These are phyloP conservation scores for Dolichopus griseipennis DNA, from an alignment of 2,888 invertebrate genomes.

Conservation along the genomic window DNA sequence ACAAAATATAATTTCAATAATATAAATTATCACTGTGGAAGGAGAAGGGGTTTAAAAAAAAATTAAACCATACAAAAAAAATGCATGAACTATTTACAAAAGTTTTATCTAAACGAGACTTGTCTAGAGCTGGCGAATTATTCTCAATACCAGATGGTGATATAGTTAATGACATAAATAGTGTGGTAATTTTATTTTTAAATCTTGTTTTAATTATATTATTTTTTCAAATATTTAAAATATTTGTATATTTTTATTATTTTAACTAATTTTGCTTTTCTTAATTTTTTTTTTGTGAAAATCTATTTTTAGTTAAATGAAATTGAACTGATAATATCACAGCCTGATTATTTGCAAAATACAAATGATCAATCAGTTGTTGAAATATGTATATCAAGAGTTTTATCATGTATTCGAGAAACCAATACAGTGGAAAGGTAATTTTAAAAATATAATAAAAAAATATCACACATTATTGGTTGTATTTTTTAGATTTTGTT, in stretches of 20 bases:
- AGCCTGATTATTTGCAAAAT: conserved; percentile 72
- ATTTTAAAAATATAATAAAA: not conserved
- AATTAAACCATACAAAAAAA: conserved; percentile 30
- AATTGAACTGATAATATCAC: conserved; percentile 72
- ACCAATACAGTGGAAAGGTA: conserved; percentile 65
- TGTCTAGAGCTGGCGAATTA: conserved; percentile 83
- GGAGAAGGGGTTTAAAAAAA: too few species aligned
- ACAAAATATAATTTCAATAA: too few species aligned
- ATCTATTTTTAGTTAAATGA: conserved; percentile 50
- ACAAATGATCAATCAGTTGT: conserved; percentile 91
- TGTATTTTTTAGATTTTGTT: conserved; percentile 53
- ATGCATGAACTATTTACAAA: conserved; percentile 90
- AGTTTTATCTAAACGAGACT: conserved; percentile 80
- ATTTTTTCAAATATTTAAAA: not conserved
- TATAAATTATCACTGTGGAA: too few species aligned
- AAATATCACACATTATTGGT: not conserved
- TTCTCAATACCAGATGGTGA: conserved; percentile 80
- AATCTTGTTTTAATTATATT: conserved; percentile 3
- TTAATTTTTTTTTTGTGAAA: not conserved
- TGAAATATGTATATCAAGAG: conserved; percentile 86
- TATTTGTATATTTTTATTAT: not conserved
- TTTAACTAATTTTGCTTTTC: not conserved
- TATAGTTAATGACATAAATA: conserved; percentile 74
- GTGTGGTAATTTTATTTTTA: conserved; percentile 53
- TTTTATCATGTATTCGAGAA: conserved; percentile 84